Evolutionary conservation across 2,113 vertebrate species (phyloP).

Genomic region (Chlorodrepanis virens): DNA sequence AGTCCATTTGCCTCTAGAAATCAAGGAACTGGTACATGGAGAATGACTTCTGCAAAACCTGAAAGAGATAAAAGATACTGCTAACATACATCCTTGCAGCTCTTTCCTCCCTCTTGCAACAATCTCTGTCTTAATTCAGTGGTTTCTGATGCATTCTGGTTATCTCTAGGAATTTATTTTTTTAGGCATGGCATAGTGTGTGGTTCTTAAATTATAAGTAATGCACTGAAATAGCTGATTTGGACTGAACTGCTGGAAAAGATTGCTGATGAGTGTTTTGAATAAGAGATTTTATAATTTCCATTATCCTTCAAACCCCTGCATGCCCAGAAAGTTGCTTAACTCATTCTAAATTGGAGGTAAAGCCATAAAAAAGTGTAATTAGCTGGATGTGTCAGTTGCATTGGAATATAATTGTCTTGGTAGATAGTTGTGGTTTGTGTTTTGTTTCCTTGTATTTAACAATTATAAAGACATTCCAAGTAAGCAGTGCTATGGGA

Average conservation of each 20-base stretch:
- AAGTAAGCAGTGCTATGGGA: not conserved
- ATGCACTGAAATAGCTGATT: not conserved
- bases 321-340: not conserved
- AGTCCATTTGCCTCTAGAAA: not conserved
- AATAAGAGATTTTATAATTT: not conserved
- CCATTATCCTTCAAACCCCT: not conserved
- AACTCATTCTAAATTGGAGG: not conserved
- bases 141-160: not conserved
- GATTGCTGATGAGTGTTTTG: not conserved
- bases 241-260: constrained; percentile 20
- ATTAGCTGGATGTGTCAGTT: not conserved
- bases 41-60: not conserved
- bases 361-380: not conserved
- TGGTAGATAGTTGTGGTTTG: not conserved
- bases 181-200: not conserved
- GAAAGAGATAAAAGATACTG: not conserved
- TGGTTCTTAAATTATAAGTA: constrained; percentile 4
- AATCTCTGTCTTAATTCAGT: not conserved
- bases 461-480: not conserved
- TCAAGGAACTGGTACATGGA: not conserved
- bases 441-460: not conserved
- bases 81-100: not conserved
- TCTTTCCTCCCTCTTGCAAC: not conserved
- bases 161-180: not conserved
- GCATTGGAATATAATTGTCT: not conserved